Base-by-base conservation (phyloP, 2,797 vertebrate species). In the Eptatretus atami region DNA sequence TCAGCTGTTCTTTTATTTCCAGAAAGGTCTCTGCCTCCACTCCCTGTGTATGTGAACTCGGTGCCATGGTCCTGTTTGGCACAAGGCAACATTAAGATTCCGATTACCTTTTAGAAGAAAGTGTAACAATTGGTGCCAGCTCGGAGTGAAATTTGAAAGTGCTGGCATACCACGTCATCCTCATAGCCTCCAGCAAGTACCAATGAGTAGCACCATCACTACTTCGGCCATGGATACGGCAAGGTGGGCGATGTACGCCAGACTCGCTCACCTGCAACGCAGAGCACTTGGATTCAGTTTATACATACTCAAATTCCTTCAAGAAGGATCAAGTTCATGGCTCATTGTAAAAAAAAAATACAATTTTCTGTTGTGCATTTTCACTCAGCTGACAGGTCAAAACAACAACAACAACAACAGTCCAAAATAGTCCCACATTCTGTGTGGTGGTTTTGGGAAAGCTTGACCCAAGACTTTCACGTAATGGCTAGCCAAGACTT, bases 1-100 rank as follows among this genome's bases (percentile, higher is more conserved):
- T 93, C 90, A 0, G 90, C 92, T 0, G 90, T 96, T 52, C 90
- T 80, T 63, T 98, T 98, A 75, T 98, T 98, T 63, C 92, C 92
- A 0, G 88, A 95, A 2, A 98, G 81, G 70, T 98, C 92, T 3
- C 90, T 77, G 1, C 92, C 92, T 2, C 92, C 92, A 0, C 87
- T 95, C 13, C 92, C 92, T 0, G 92, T 98, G 66, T 98, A 98
- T 0, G 88, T 96, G 73, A 98, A 98, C 66, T 82, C 86, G 66
- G 86, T 86, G 1, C 92, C 90, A 13, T 92, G 80, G 68, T 98
- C 88, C 88, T 96, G 70, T 31, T 31, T 31, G 3, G 31, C 31
- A 31, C 31, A 31, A 31, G n/a, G 6, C 31, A 31, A 31, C 31
- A 31, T 31, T 31, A 3, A 31, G 31, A 31, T 31, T 31, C 3